A percentile compares a stretch with the other conserved stretches of the same genome.
These are phyloP conservation scores for Drosophila kepulauana DNA, from an alignment of 1,140 invertebrate species.

Conservation along the genomic window DNA sequence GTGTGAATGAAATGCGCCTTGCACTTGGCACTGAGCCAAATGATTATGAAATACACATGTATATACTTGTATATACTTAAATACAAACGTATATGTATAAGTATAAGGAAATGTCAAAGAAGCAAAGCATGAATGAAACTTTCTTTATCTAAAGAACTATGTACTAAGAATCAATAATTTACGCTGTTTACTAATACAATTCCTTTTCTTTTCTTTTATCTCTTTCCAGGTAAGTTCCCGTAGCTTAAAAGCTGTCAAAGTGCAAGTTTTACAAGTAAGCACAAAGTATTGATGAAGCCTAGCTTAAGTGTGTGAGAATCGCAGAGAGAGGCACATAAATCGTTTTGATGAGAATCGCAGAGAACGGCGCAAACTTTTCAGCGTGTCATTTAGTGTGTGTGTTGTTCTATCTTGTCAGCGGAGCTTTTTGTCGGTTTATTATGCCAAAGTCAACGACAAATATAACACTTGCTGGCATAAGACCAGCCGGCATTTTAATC, in stretches of 20 bases:
- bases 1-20: slow-evolving; percentile 43
- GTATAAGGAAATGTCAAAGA: slow-evolving; percentile 3
- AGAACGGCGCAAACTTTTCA: slow-evolving; percentile 6
- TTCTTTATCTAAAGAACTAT: not conserved
- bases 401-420: slow-evolving; percentile 6
- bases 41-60: slow-evolving; percentile 3
- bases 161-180: not conserved
- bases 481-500: slow-evolving; percentile 40
- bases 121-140: not conserved
- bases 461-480: slow-evolving; percentile 14
- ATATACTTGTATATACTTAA: not conserved
- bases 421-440: slow-evolving; percentile 36
- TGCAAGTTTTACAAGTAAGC: slow-evolving; percentile 24
- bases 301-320: not conserved
- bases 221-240: slow-evolving; percentile 67
- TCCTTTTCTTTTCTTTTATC: not conserved
- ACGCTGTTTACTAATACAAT: not conserved
- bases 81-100: not conserved
- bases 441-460: slow-evolving; percentile 23
- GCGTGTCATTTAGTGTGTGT: not conserved
- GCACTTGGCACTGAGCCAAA: slow-evolving; percentile 41
- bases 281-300: not conserved
- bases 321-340: not conserved
- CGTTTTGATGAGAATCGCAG: not conserved
- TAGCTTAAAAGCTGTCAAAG: not conserved